Evolutionary conservation across 1,140 invertebrate species (phyloP).

Genomic region (Drosophila tropicalis): DNA sequence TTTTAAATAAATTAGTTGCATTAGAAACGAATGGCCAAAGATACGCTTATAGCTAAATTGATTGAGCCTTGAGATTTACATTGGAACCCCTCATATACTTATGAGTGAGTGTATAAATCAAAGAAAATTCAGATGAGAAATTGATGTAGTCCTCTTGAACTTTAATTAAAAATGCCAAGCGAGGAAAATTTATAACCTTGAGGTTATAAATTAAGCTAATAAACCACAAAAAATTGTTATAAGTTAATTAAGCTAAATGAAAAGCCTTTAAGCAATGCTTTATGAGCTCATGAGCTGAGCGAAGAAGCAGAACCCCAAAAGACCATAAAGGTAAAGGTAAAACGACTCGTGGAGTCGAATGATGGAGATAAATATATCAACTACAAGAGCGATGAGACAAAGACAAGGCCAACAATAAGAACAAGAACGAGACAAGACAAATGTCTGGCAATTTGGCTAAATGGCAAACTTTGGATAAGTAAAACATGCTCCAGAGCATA

Average conservation of each 20-base stretch:
- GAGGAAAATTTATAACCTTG: constrained; percentile 43
- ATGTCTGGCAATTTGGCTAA: constrained; percentile 81
- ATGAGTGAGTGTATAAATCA: constrained; percentile 30
- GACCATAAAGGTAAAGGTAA: constrained; percentile 48
- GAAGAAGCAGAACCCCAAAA: constrained; percentile 23
- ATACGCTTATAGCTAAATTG: constrained; percentile 46
- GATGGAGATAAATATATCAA: constrained; percentile 44
- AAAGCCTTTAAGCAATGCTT: constrained; percentile 67
- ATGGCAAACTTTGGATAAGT: constrained; percentile 73
- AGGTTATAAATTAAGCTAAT: constrained; percentile 77
- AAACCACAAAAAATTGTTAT: constrained; percentile 76
- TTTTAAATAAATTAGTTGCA: constrained; percentile 82
- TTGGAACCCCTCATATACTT: constrained; percentile 38
- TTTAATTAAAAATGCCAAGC: constrained; percentile 45
- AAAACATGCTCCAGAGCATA: constrained; percentile 79
- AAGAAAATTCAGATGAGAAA: constrained; percentile 33
- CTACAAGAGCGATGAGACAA: constrained; percentile 28
- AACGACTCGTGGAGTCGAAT: background rate
- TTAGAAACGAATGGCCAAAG: constrained; percentile 53
- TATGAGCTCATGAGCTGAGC: constrained; percentile 3
- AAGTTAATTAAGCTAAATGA: constrained; percentile 81
- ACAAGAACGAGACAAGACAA: constrained; percentile 58
- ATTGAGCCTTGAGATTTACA: constrained; percentile 46
- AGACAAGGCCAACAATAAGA: constrained; percentile 16
- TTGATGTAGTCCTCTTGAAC: constrained; percentile 20